Evolutionary conservation across 2,888 invertebrate species (phyloP), one percentile per base, ranked within the genome.

Genomic region (Spialia ferax): DNA sequence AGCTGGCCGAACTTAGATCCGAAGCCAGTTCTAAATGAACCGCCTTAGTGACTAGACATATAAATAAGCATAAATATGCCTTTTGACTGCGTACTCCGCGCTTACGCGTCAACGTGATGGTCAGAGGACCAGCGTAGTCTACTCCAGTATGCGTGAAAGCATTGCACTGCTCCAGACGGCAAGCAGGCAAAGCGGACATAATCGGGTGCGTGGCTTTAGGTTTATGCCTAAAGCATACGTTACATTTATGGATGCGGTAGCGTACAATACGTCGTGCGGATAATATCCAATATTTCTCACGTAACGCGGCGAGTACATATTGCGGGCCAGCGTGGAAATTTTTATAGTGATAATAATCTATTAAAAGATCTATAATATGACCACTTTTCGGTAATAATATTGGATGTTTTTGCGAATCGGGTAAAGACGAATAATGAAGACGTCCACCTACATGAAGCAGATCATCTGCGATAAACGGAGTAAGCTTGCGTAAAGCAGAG

Each of bases 351-450:
- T 38, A 38, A 38, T 38, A 38, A 38, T 38, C 38, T 38, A 38
- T n/a, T 38, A 38, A 38, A 38, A 38, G 38, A 38, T 38, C 38
- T 38, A 38, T 38, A n/a, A 38, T 38, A 38, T 38, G 38, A 38
- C 15, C n/a, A 45, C 35, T 20, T 57, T 57, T 57, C 0, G 57
- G 57, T 11, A 57, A 15, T 35, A 57, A 38, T 13, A 26, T 35
- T 45, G 57, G 48, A 38, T 61, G 64, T 38, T 64, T 61, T 32
- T 61, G 26, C 35, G 57, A 22, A 2, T 57, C 48, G 10, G 48
- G 48, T 20, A 50, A 18, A 20, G 23, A n/a, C 11, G 55, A 55
- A 45, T 63, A 35, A 2, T n/a, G 11, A 8, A 61, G 13, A 6
- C 60, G 38, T 10, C 48, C 45, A 29, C 55, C 63, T 11, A 65